Conservation (phyloP, 2,113 vertebrate species). For the Sprattus sprattus region DNA sequence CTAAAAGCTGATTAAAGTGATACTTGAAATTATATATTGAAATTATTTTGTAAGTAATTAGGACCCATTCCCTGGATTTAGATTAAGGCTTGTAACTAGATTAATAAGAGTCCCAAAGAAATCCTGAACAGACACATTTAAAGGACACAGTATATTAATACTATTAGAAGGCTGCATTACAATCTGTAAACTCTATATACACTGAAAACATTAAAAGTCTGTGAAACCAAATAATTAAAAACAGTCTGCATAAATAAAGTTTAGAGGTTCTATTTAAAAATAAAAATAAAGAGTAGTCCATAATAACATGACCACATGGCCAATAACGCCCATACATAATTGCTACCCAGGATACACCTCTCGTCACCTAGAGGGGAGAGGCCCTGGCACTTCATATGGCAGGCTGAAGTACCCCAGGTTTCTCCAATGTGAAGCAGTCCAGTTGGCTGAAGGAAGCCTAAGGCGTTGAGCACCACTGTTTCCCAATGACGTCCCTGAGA, state of each 20-base stretch:
- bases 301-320: neutral
- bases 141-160: neutral
- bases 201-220: conserved; percentile 1
- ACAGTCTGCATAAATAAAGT: conserved; percentile 6
- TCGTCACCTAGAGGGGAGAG: neutral
- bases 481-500: neutral
- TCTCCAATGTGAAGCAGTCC: neutral
- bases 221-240: neutral
- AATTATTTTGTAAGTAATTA: neutral
- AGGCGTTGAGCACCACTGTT: neutral
- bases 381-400: neutral
- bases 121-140: neutral
- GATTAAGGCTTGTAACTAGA: conserved; percentile 6
- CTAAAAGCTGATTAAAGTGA: neutral
- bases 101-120: neutral
- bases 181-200: neutral
- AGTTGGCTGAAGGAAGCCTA: neutral
- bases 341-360: neutral
- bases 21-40: neutral
- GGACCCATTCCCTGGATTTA: neutral
- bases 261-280: conserved; percentile 31
- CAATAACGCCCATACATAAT: neutral
- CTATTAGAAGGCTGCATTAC: neutral
- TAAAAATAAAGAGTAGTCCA: conserved; percentile 27
- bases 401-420: neutral